Percentiles rank a stretch among this genome's conserved stretches.
phyloP scores from a whole-genome alignment of 2,113 vertebrate species.

The Heloderma charlesbogerti region DNA sequence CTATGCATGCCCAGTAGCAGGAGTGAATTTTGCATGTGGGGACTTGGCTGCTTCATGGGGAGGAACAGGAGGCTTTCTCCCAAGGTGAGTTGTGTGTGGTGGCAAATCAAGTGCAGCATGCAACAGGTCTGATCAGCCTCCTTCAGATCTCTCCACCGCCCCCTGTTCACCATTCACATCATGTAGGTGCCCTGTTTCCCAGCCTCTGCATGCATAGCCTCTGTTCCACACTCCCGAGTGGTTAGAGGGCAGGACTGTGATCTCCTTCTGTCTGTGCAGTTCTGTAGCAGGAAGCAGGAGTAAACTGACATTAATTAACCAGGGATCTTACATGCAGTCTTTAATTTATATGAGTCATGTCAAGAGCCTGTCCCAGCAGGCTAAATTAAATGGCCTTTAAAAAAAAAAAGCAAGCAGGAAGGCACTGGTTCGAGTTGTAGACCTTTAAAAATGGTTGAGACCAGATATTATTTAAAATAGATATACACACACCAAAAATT shows the following conservation, averaged over 20 bases:
- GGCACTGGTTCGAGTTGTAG: not conserved
- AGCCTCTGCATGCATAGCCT: not conserved
- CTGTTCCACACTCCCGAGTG: not conserved
- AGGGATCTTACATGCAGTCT: not conserved
- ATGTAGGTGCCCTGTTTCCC: not conserved
- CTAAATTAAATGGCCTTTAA: not conserved
- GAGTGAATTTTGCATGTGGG: not conserved
- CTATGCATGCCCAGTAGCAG: not conserved
- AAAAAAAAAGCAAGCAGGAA: not conserved
- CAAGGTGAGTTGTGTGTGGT: not conserved
- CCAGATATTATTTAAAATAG: slow-evolving; percentile 14
- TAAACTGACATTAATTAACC: not conserved
- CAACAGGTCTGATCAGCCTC: not conserved
- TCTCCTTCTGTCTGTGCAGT: not conserved
- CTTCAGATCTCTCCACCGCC: not conserved
- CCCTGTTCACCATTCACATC: not conserved
- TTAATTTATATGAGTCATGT: slow-evolving; percentile 4
- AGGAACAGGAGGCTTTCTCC: not conserved
- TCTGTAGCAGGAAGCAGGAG: not conserved
- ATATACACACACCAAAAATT: not conserved
- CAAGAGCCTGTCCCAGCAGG: not conserved
- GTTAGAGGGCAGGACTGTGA: not conserved
- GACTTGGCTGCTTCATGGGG: not conserved
- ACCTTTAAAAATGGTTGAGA: not conserved
- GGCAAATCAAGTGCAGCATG: not conserved